These are phyloP conservation scores for Stylophora pistillata DNA, from an alignment of 64 coral and sea anemone genomes.

Conservation along the genomic window DNA sequence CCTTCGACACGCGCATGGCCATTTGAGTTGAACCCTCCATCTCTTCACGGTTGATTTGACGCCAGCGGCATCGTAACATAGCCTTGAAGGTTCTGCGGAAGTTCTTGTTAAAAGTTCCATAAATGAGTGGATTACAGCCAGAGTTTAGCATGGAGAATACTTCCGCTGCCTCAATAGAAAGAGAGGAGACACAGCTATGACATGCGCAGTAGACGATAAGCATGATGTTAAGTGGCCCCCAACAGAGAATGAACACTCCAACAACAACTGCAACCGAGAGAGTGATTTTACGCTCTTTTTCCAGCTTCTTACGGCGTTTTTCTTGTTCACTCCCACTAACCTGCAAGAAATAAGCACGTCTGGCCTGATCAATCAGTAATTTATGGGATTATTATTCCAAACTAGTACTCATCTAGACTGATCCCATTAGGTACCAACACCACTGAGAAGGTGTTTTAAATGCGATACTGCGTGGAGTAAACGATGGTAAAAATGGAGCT, in stretches of 20 bases:
- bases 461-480: no score
- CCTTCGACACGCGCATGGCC: background rate
- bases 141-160: slow-evolving; percentile 79
- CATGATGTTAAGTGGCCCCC: slow-evolving; percentile 83
- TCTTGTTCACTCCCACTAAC: slow-evolving; percentile 60
- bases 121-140: slow-evolving; percentile 84
- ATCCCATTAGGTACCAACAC: no score
- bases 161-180: slow-evolving; percentile 59
- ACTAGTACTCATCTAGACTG: no score
- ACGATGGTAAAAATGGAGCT: no score
- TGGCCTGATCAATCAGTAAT: background rate
- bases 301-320: slow-evolving; percentile 35
- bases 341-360: background rate
- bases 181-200: slow-evolving; percentile 75
- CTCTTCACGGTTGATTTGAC: slow-evolving; percentile 16
- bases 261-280: slow-evolving; percentile 73
- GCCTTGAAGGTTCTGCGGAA: slow-evolving; percentile 72
- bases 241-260: slow-evolving; percentile 82
- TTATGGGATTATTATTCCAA: no score
- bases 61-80: slow-evolving; percentile 59
- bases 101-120: slow-evolving; percentile 70
- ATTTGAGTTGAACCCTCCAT: slow-evolving; percentile 29
- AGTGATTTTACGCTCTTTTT: slow-evolving; percentile 85
- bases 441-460: no score
- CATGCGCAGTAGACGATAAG: slow-evolving; percentile 75